Conservation (phyloP, 2,888 invertebrate species). For the Norana najaformis region DNA sequence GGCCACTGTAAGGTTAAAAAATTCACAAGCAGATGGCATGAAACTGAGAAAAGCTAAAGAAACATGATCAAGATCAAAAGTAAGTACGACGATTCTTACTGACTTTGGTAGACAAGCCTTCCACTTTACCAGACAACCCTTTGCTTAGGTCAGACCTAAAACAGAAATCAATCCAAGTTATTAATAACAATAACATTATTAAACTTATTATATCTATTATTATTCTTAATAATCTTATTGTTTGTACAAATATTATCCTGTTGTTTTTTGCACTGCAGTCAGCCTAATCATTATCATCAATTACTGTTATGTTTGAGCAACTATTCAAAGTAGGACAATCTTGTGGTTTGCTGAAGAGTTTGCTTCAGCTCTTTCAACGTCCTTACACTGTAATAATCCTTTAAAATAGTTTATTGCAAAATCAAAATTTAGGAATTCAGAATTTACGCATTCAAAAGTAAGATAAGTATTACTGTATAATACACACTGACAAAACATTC, state of each 20-base stretch:
- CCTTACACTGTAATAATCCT: too few species aligned
- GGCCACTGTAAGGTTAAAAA: not conserved
- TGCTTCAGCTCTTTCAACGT: too few species aligned
- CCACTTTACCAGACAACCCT: constrained; percentile 29
- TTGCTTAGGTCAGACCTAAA: constrained; percentile 26
- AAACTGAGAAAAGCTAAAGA: not conserved
- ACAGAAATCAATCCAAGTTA: not conserved
- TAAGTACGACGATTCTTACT: constrained; percentile 82
- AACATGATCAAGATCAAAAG: not conserved
- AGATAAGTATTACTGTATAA: too few species aligned
- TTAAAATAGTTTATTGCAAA: too few species aligned
- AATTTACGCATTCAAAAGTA: too few species aligned
- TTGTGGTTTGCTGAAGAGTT: too few species aligned
- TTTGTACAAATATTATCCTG: not conserved
- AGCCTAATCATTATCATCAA: not conserved
- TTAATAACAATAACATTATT: not conserved
- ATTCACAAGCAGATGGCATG: not conserved
- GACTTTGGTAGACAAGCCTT: constrained; percentile 85
- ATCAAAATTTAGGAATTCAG: too few species aligned
- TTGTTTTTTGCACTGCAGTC: not conserved
- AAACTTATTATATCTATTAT: not conserved
- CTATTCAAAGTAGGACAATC: not conserved
- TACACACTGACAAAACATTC: too few species aligned
- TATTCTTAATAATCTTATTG: not conserved
- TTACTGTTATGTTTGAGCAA: not conserved